A percentile compares a stretch with the other conserved stretches of the same genome.
Conservation (phyloP, 2,797 vertebrate species). For the Notolabrus celidotus region DNA sequence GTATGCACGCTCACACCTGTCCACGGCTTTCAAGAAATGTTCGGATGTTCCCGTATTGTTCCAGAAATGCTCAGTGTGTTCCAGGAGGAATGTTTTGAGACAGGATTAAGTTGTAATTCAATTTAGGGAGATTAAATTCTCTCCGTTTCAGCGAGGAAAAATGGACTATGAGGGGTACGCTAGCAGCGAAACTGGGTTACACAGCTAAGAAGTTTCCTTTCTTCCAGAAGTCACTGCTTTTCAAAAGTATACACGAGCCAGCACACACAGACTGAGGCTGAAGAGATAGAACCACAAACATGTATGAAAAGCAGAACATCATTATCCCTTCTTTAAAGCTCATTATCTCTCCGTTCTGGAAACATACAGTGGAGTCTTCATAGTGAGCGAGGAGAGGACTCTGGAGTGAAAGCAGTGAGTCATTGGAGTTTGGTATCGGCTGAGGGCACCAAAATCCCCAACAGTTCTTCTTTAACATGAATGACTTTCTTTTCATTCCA, state of each 20-base stretch:
- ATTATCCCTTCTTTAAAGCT: too few relatives aligned
- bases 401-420: too few relatives aligned
- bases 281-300: too few relatives aligned
- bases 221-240: too few relatives aligned
- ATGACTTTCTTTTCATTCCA: too few relatives aligned
- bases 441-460: too few relatives aligned
- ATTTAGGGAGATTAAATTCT: constrained; percentile 58
- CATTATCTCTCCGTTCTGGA: too few relatives aligned
- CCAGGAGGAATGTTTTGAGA: constrained; percentile 18
- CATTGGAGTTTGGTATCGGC: too few relatives aligned
- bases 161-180: constrained; percentile 3
- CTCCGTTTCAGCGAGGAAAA: constrained; percentile 17
- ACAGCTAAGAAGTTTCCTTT: constrained; percentile 12
- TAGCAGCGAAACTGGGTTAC: constrained; percentile 14
- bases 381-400: too few relatives aligned
- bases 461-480: too few relatives aligned
- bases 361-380: too few relatives aligned
- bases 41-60: constrained; percentile 3
- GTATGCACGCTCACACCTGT: constrained; percentile 3
- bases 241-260: not conserved
- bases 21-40: not conserved
- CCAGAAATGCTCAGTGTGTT: not conserved
- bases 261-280: not conserved
- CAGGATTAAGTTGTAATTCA: constrained; percentile 65
- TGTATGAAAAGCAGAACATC: too few relatives aligned